phyloP scores from a whole-genome alignment of 2,113 vertebrate genomes.

The Neolamprologus devosi region DNA sequence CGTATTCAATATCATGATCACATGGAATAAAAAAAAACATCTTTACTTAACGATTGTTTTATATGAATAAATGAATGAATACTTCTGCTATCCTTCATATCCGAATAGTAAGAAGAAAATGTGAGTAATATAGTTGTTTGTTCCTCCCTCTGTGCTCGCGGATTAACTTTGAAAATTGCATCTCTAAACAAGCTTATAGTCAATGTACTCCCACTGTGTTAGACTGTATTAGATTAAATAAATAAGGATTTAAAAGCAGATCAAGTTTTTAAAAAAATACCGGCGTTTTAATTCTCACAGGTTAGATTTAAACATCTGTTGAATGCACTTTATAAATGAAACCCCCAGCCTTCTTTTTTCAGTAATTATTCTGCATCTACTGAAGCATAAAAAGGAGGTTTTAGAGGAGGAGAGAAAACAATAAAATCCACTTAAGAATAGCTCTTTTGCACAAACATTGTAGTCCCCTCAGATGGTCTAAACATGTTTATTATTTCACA shows the following conservation, averaged over 20 bases:
- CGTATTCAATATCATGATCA: background rate
- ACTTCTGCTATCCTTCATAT: background rate
- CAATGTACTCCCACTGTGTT: background rate
- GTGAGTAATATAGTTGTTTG: background rate
- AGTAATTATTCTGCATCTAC: slow-evolving; percentile 32
- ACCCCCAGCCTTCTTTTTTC: background rate
- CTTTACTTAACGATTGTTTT: background rate
- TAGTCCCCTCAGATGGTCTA: slow-evolving; percentile 9
- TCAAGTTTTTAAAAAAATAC: background rate
- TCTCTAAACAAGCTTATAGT: slow-evolving; percentile 9
- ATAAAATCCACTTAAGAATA: slow-evolving; percentile 39
- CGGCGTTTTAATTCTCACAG: slow-evolving; percentile 8
- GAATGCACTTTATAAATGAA: slow-evolving; percentile 31
- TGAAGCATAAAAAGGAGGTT: background rate
- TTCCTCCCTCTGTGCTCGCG: background rate
- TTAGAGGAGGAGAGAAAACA: slow-evolving; percentile 22
- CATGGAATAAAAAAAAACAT: background rate
- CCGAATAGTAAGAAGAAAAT: background rate
- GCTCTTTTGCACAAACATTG: slow-evolving; percentile 16
- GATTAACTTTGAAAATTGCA: slow-evolving; percentile 3
- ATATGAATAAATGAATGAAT: background rate
- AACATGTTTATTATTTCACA: slow-evolving; percentile 1
- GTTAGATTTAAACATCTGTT: slow-evolving; percentile 27
- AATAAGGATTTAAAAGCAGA: slow-evolving; percentile 28
- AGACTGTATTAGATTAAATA: slow-evolving; percentile 26